phyloP scores from a whole-genome alignment of 2,797 vertebrate species.

The Phataginus tricuspis region DNA sequence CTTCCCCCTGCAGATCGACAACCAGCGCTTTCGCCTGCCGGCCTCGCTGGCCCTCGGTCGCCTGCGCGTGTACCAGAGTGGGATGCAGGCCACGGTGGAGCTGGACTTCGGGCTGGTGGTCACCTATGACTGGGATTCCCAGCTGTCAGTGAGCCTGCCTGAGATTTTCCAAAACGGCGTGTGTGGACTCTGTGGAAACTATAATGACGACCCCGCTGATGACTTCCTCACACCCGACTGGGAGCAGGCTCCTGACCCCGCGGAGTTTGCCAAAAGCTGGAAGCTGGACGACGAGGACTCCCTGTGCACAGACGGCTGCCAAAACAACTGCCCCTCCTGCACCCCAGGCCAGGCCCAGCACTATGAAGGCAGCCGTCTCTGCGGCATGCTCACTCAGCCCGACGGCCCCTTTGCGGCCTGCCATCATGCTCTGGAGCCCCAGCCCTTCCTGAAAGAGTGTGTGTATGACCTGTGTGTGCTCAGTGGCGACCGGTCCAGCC shows the following conservation, averaged over 20 bases:
- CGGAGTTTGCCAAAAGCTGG: slow-evolving; percentile 89
- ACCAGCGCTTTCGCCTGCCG: slow-evolving; percentile 86
- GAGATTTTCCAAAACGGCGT: slow-evolving; percentile 83
- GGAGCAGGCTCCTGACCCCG: slow-evolving; percentile 46
- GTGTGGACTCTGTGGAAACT: slow-evolving; percentile 92
- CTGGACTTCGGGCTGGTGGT: slow-evolving; percentile 88
- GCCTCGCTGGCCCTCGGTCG: slow-evolving; percentile 77
- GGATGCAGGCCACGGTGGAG: slow-evolving; percentile 79
- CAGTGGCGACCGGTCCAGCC: slow-evolving; percentile 81
- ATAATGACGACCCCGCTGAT: slow-evolving; percentile 84
- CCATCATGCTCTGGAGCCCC: slow-evolving; percentile 83
- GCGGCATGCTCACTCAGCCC: slow-evolving; percentile 84
- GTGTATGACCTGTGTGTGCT: slow-evolving; percentile 88
- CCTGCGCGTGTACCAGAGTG: slow-evolving; percentile 85
- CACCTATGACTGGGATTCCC: slow-evolving; percentile 88
- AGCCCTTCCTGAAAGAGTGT: slow-evolving; percentile 87
- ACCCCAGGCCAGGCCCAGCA: not conserved
- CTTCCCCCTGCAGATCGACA: slow-evolving; percentile 84
- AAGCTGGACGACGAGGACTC: slow-evolving; percentile 81
- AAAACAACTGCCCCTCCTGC: slow-evolving; percentile 83
- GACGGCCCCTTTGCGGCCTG: slow-evolving; percentile 85
- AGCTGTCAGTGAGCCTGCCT: slow-evolving; percentile 86
- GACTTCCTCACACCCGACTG: slow-evolving; percentile 81
- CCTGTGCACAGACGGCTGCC: slow-evolving; percentile 86
- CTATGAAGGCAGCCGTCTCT: slow-evolving; percentile 82